Evolutionary conservation across 2,888 invertebrate species (phyloP).

Genomic region (Creontiades dilutus): DNA sequence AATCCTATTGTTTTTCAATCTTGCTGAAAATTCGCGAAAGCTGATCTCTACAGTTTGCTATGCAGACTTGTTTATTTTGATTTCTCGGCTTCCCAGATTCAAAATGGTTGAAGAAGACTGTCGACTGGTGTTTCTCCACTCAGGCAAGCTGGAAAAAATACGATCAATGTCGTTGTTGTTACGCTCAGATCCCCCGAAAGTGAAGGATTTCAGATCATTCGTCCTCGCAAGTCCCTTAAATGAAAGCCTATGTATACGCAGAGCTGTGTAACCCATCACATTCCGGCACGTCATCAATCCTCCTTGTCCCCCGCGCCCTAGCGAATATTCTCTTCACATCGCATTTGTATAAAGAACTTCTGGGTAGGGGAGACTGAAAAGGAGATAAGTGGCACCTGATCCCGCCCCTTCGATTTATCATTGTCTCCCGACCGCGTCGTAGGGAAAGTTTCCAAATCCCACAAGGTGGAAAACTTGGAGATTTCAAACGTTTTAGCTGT

Average conservation of each 20-base stretch:
- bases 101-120: too few relatives aligned
- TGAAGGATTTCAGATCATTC: background rate
- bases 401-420: conserved; percentile 24
- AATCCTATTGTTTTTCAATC: too few relatives aligned
- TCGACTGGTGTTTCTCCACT: too few relatives aligned
- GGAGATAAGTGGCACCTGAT: conserved; percentile 23
- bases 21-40: too few relatives aligned
- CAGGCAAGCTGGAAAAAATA: background rate
- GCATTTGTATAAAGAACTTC: conserved; percentile 39
- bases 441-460: background rate
- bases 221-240: background rate
- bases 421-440: background rate
- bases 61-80: too few relatives aligned
- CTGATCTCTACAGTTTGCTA: too few relatives aligned
- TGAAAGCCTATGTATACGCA: background rate
- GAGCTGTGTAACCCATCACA: background rate
- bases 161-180: background rate
- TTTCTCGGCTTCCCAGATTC: too few relatives aligned
- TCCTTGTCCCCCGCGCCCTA: background rate
- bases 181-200: background rate
- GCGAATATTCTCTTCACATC: conserved; percentile 2
- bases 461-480: background rate
- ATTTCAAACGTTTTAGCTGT: background rate
- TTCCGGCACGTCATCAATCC: background rate
- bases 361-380: background rate